Evolutionary conservation across 1,140 invertebrate genomes (phyloP), one percentile per base, ranked within the genome.

Genomic region (Potamilus streckersoni): DNA sequence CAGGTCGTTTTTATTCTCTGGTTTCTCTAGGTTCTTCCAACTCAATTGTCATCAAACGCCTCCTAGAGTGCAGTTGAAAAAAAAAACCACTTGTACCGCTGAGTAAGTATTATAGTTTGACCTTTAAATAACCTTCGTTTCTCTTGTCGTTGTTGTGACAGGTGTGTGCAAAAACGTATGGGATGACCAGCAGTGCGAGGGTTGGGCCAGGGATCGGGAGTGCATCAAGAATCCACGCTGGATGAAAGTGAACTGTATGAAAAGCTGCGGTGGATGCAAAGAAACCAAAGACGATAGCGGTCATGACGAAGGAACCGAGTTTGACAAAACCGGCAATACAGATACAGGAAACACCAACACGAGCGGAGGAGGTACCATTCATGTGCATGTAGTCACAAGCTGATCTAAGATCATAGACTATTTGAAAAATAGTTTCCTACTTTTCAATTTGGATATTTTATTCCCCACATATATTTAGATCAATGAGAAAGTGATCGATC

Each of bases 101-200:
- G 20, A 31, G 17, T 23, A 66, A 20, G 8, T 66, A 17, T 16
- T 31, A 23, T 20, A 66, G n/a, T 66, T 4, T 23, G 60, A n/a
- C 6, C 60, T n/a, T 62, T 62, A 23, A 8, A 6, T 8, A 62
- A 62, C 19, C 23, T 62, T 12, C 8, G 60, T 23, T 62, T n/a
- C 60, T n/a, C 20, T n/a, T 62, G 20, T 62, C 14, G 5, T 3
- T 71, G 12, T 71, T 13, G 17, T 61, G 62, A n/a, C 62, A 72
- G 69, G 15, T 19, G 75, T 72, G 59, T 77, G 75, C 31, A 77
- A 77, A 49, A 77, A 77, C 57, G 68, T 65, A 12, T 77, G 75
- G 75, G 70, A 77, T 64, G 75, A 77, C 69, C 23, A n/a, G 61
- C 75, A 77, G 31, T 77, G 75, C 31, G 59, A 56, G 12, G 70